Evolutionary conservation across 1,140 invertebrate species (phyloP), one percentile per base, ranked within the genome.

Genomic region (Coptotermes formosanus): DNA sequence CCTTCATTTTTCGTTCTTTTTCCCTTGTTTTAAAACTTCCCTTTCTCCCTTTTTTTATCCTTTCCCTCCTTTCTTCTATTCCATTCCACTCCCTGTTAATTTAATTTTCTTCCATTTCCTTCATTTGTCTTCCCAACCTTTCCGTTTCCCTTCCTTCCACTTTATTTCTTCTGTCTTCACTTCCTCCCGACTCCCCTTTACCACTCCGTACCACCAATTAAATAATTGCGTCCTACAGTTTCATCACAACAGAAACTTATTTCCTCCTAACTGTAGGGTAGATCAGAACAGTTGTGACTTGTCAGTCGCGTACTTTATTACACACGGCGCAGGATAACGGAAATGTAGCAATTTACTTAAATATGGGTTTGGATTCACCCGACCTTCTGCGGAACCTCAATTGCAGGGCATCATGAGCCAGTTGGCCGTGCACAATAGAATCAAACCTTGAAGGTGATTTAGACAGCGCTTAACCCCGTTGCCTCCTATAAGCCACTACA

Each of bases 291-390:
- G 64, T 75, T 30, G n/a, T 75, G 25, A n/a, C 64, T 14, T 75
- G 64, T 8, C n/a, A 55, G 45, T 48, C 59, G 25, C 59, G 25
- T 64, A 64, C 59, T n/a, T 8, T 75, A 75, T 30, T 75, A 30
- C 64, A 75, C 64, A 30, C 25, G 19, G 52, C 52, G 3, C 14
- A 21, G 52, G 0, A 48, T 64, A 75, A 75, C 64, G 64, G 64
- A 75, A 75, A n/a, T 64, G 59, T 23, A 64, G 59, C 59, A 64
- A 64, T 64, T 64, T 64, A 64, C 59, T 64, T 64, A 64, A 64
- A 23, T 23, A 23, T 21, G 21, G 59, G 59, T 64, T 64, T 64
- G 59, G 59, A 64, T 21, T 64, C 16, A 64, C 12, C 12, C 59
- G 59, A 19, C 59, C 59, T 19, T 23, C 59, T 8, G 19, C 59